These are phyloP conservation scores for Hypotaenidia philippensis DNA, from an alignment of 2,797 vertebrate genomes.

Conservation along the genomic window DNA sequence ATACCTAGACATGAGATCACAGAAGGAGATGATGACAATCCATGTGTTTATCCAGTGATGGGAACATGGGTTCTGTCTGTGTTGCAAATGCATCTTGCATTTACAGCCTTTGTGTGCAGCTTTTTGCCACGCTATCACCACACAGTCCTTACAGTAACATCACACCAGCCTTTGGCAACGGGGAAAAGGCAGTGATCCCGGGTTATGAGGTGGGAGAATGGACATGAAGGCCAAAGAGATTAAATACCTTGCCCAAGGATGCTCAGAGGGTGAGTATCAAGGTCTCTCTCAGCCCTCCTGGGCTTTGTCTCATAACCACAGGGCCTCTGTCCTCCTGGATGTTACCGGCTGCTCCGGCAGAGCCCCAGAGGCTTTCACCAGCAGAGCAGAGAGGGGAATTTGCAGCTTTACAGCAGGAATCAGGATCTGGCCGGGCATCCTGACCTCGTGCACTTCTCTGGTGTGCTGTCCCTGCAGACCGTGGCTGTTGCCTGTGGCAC, in stretches of 20 bases:
- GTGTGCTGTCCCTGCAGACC: background rate
- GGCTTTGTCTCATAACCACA: background rate
- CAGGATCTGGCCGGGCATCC: background rate
- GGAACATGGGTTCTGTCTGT: conserved; percentile 24
- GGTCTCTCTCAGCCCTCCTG: background rate
- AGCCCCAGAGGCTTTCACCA: background rate
- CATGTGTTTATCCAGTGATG: conserved; percentile 14
- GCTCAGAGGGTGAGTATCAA: background rate
- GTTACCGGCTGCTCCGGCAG: background rate
- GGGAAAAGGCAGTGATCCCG: background rate
- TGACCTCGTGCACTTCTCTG: background rate
- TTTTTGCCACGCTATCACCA: background rate
- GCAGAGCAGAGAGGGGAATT: background rate
- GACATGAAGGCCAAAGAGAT: background rate
- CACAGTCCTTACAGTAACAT: background rate
- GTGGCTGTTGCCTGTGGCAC: background rate
- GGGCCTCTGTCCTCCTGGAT: background rate
- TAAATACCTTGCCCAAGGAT: background rate
- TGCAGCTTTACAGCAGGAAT: background rate
- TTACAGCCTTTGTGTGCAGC: background rate
- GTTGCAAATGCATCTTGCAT: background rate
- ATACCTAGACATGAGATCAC: conserved; percentile 7
- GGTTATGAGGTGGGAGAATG: background rate
- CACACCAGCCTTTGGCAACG: background rate
- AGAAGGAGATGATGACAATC: conserved; percentile 26